phyloP scores from a whole-genome alignment of 2,113 vertebrate genomes.

The Catharus bicknelli region DNA sequence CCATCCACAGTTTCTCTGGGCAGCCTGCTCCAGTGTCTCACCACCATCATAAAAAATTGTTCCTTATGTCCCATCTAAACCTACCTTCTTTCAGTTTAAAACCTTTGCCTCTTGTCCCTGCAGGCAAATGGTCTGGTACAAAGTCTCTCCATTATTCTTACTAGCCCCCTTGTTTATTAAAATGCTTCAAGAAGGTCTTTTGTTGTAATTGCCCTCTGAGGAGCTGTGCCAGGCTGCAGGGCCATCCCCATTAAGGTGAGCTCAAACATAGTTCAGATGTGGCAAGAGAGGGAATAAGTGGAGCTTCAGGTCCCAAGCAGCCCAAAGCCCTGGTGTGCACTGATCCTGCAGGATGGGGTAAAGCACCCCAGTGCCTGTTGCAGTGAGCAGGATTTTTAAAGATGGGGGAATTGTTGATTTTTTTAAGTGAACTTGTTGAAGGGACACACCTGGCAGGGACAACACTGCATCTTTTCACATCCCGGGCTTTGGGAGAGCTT shows the following conservation, averaged over 20 bases:
- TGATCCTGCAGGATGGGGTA: accelerated
- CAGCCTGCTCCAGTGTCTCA: not conserved
- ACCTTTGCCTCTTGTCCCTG: accelerated
- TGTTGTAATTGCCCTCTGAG: not conserved
- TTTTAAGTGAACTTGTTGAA: not conserved
- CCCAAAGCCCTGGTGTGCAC: accelerated
- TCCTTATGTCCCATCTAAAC: not conserved
- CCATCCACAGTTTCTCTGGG: not conserved
- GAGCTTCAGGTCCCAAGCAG: not conserved
- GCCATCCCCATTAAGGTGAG: not conserved
- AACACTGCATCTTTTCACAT: accelerated
- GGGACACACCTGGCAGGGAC: not conserved
- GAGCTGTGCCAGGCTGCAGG: not conserved
- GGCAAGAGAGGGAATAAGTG: not conserved
- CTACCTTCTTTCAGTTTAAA: not conserved
- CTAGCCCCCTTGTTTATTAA: not conserved
- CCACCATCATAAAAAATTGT: not conserved
- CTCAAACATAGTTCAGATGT: not conserved
- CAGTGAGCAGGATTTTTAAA: not conserved
- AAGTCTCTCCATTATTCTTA: not conserved
- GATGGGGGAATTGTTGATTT: not conserved
- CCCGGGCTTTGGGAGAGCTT: not conserved
- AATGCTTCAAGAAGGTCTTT: not conserved
- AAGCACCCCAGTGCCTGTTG: not conserved
- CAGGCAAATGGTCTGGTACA: not conserved